Evolutionary conservation across 2,113 vertebrate genomes (phyloP), one percentile per base, ranked within the genome.

Genomic region (Nothobranchius furzeri): DNA sequence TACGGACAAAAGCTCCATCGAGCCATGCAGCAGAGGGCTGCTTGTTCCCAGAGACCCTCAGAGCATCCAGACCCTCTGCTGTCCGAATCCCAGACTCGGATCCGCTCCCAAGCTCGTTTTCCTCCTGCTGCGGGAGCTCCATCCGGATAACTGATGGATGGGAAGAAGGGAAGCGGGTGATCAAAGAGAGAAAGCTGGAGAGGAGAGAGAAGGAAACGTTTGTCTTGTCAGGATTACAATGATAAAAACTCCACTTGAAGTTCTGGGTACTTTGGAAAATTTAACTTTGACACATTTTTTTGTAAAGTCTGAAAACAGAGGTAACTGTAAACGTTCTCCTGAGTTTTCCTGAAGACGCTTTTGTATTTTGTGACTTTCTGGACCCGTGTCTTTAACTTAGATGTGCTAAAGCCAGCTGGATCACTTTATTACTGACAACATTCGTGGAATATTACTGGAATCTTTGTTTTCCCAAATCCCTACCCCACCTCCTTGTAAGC

Each of bases 1-100:
- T 80, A 53, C 64, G 65, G 68, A 86, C 87, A 90, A 91, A 87
- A 58, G 77, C 80, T 84, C 76, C 89, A 88, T 78, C 85, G 84
- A 89, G 85, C 89, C 88, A 73, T 85, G 76, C 78, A 74, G 82
- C 79, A 79, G 81, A 87, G 86, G 61, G 83, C 81, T 83, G 78
- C 82, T 68, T 12, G 77, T 87, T 90, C 88, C 88, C 87, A 87
- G 73, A 83, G 84, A 79, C 70, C 73, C 85, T 78, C 76, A 78
- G 71, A 79, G 67, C 63, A 81, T 60, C 81, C 79, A 90, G 76
- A 81, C 80, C 76, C 73, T 73, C 56, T 43, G 64, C 76, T 14
- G 64, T 68, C 51, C 45, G 48, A 58, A 68, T 67, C 82, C 78
- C 79, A 66, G 77, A 84, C 56, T 49, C 81, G 80, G 70, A 74